phyloP scores from a whole-genome alignment of 2,888 invertebrate species.

The Stegophylla sp. region DNA sequence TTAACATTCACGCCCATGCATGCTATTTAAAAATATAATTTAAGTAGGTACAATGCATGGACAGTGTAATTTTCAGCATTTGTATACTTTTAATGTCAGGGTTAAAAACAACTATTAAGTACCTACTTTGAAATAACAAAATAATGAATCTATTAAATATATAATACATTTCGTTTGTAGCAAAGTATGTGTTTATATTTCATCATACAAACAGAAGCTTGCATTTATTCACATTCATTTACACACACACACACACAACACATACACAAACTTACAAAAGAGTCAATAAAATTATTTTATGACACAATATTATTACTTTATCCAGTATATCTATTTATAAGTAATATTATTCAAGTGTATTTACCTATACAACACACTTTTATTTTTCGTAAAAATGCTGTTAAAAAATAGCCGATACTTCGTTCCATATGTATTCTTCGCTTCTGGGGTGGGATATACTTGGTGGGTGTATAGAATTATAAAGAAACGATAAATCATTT shows the following conservation, averaged over 20 bases:
- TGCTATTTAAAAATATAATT: conserved; percentile 31
- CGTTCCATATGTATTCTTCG: too few relatives aligned
- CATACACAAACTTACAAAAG: neutral
- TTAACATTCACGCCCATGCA: conserved; percentile 40
- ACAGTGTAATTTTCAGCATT: conserved; percentile 24
- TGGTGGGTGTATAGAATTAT: too few relatives aligned
- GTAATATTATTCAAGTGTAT: neutral
- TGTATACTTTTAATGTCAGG: conserved; percentile 34
- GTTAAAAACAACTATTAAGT: conserved; percentile 16
- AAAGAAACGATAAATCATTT: too few relatives aligned
- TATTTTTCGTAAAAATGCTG: too few relatives aligned
- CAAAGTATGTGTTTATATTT: neutral
- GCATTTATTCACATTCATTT: neutral
- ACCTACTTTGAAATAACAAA: conserved; percentile 12
- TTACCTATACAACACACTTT: neutral
- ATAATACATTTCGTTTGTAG: conserved; percentile 1
- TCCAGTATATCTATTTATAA: neutral
- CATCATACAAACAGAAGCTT: neutral
- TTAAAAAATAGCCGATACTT: too few relatives aligned
- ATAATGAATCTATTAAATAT: conserved; percentile 13
- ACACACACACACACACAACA: too few relatives aligned
- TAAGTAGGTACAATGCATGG: conserved; percentile 21
- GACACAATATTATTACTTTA: neutral
- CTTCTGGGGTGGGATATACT: too few relatives aligned
- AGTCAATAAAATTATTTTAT: conserved; percentile 30